Evolutionary conservation across 64 coral and sea anemone genomes (phyloP), one percentile per base, ranked within the genome.

Genomic region (Orbicella faveolata): DNA sequence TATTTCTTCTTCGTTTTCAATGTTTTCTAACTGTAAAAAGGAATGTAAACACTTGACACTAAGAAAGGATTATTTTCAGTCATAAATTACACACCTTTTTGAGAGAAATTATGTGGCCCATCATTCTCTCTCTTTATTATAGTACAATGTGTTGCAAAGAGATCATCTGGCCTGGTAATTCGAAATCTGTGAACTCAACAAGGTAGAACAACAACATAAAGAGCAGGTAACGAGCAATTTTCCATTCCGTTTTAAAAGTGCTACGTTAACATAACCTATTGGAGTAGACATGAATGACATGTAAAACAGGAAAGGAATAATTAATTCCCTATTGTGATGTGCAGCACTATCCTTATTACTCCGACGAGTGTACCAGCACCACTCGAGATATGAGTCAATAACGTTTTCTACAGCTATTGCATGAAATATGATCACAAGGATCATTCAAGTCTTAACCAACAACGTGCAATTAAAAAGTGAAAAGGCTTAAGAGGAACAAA

Each of bases 1-100:
- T 75, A 75, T 75, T 75, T 75, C 73, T 37, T 75, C 73, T 75
- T 75, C 73, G 73, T 75, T 75, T 75, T 37, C 73, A 75, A 36
- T 13, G 73, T 75, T 75, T 75, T 37, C 73, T 75, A 75, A 4
- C 0, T 35, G 73, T 75, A 26, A 7, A 75, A 75, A 75, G 37
- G 37, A 39, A 39, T 2, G 37, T 39, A 39, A 39, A 39, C 37
- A 39, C 37, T 39, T 39, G 37, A 39, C 37, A 39, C 37, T 39
- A n/a, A n/a, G n/a, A n/a, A n/a, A n/a, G n/a, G n/a, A n/a, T n/a
- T n/a, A n/a, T n/a, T n/a, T n/a, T n/a, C n/a, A n/a, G n/a, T n/a
- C n/a, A n/a, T n/a, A n/a, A n/a, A n/a, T n/a, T n/a, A n/a, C n/a
- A n/a, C n/a, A n/a, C n/a, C n/a, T n/a, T n/a, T n/a, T n/a, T n/a